Evolutionary conservation across 92 coral and sea anemone species (phyloP), one percentile per base, ranked within the genome.

Genomic region (Plumapathes pennacea): DNA sequence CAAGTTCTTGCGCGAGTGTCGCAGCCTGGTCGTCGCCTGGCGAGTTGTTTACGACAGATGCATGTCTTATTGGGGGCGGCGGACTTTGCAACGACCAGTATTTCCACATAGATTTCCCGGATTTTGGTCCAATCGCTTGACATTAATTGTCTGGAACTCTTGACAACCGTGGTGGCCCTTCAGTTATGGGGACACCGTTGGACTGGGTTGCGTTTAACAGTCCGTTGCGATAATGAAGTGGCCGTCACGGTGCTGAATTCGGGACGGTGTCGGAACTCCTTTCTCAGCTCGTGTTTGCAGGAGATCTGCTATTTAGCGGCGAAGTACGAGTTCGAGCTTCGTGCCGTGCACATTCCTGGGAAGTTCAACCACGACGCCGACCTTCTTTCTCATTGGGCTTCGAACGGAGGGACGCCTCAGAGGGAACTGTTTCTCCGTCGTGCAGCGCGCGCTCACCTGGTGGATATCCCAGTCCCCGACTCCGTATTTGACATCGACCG

Each of bases 291-390:
- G 10, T 3, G 60, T 1, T 17, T 15, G 3, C 1, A 28, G 21
- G 5, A 24, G 19, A 28, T 13, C 60, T 60, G 62, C 18, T 71
- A 60, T 34, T 21, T 71, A 26, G 62, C 79, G 7, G 71, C 71
- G 18, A 5, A 43, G 14, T 18, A 4, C 63, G 54, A 48, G 15
- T 50, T 60, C 49, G 78, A 71, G 27, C 17, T 71, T 15, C 54
- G 79, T 38, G 79, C 68, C 11, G 71, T 50, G n/a, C 79, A 60
- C 21, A 18, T 49, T 26, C 69, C 78, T 5, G 78, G 78, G 24
- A n/a, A 14, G 6, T 10, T 32, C 11, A 71, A 71, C 38, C 14
- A 24, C 7, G 67, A 26, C 0, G 38, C 60, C 12, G 79, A 71
- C 21, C 47, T 72, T 20, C 58, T 72, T 41, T 45, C 50, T 7